phyloP scores from a whole-genome alignment of 2,797 vertebrate genomes.

The Pangasius sanitwongsei region DNA sequence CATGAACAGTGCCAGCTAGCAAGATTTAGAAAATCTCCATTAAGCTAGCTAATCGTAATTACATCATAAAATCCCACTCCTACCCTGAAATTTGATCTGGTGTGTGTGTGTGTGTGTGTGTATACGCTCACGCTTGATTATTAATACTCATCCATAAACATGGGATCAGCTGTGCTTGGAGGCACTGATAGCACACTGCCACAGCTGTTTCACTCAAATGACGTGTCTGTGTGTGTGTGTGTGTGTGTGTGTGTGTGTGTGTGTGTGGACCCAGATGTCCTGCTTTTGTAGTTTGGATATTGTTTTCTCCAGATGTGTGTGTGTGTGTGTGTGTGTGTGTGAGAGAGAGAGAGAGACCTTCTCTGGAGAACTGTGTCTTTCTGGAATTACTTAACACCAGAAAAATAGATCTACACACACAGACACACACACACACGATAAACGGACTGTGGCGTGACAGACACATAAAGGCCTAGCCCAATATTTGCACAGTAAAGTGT shows the following conservation, averaged over 20 bases:
- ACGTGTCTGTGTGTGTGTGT: neutral
- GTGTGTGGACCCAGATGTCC: slow-evolving; percentile 13
- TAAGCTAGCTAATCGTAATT: neutral
- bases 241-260: slow-evolving; percentile 23
- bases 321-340: neutral
- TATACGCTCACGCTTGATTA: neutral
- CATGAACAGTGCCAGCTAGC: neutral
- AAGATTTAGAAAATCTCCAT: neutral
- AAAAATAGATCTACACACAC: neutral
- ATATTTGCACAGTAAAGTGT: neutral
- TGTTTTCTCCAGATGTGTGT: slow-evolving; percentile 10
- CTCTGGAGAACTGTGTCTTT: neutral
- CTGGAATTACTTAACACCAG: neutral
- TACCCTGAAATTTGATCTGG: neutral
- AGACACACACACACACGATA: neutral
- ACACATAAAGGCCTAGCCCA: neutral
- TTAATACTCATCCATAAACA: slow-evolving; percentile 22
- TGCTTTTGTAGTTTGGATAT: neutral
- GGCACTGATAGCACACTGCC: neutral
- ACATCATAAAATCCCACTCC: neutral
- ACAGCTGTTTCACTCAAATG: slow-evolving; percentile 19
- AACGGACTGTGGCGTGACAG: neutral
- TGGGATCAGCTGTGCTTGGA: slow-evolving; percentile 12
- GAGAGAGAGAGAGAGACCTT: too few species aligned
- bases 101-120: slow-evolving; percentile 9